phyloP scores from a whole-genome alignment of 1,140 invertebrate species.

The Eriocheir sinensis region DNA sequence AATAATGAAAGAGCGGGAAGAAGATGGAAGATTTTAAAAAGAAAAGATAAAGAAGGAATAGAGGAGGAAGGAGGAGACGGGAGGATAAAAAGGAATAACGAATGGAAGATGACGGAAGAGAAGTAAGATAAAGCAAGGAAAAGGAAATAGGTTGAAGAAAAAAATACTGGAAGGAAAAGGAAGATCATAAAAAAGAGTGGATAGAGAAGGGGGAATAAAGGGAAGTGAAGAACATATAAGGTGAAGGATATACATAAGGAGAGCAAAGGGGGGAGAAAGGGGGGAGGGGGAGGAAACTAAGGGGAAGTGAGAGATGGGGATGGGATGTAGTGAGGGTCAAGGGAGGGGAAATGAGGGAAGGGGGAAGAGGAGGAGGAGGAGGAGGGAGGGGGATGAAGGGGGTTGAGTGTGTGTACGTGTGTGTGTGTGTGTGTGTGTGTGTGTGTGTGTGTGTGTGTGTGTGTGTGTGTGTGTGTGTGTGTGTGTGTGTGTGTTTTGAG shows the following conservation, averaged over 20 bases:
- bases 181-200: background rate
- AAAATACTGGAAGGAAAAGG: background rate
- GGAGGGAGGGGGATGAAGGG: background rate
- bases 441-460: background rate
- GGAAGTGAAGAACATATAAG: background rate
- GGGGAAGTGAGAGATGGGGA: background rate
- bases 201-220: background rate
- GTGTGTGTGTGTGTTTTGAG: background rate
- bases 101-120: background rate
- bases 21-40: too few relatives aligned
- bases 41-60: too few relatives aligned
- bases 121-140: too few relatives aligned
- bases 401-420: background rate
- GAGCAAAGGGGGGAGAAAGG: background rate
- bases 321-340: background rate
- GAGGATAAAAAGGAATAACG: too few relatives aligned
- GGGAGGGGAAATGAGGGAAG: background rate
- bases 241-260: background rate
- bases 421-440: slow-evolving; percentile 4
- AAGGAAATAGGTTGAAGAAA: background rate
- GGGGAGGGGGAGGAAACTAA: background rate
- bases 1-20: too few relatives aligned
- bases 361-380: background rate
- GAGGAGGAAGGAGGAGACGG: background rate
- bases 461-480: background rate